Evolutionary conservation across 2,797 vertebrate genomes (phyloP).

Genomic region (Onychomys leucogaster): DNA sequence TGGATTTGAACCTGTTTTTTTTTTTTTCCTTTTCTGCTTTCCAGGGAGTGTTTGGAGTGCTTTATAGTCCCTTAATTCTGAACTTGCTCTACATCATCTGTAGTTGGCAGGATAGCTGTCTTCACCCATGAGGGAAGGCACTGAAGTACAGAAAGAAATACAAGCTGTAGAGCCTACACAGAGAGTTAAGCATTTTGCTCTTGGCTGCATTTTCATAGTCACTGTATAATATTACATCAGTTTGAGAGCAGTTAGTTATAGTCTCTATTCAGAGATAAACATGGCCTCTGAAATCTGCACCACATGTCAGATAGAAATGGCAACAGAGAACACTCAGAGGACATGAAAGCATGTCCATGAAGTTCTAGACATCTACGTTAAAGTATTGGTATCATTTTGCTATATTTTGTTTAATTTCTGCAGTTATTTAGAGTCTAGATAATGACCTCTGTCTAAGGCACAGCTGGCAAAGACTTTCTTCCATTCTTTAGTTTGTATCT

Average conservation of each 20-base stretch:
- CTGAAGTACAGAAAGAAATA: neutral
- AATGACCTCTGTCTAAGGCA: neutral
- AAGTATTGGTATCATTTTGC: neutral
- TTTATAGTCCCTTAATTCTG: neutral
- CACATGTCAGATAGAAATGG: neutral
- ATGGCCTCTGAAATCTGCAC: conserved; percentile 1
- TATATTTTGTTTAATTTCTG: neutral
- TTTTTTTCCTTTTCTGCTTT: neutral
- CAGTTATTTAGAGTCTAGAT: neutral
- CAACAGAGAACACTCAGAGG: neutral
- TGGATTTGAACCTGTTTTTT: neutral
- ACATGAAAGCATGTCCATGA: neutral
- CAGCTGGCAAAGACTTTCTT: neutral
- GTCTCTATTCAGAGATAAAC: neutral
- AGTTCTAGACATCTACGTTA: neutral
- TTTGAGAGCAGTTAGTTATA: neutral
- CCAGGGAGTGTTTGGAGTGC: neutral
- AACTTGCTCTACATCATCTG: neutral
- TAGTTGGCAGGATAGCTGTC: neutral
- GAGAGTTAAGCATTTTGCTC: neutral
- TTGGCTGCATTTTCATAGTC: neutral
- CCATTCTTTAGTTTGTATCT: neutral
- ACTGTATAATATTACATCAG: neutral
- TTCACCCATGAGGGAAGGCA: neutral
- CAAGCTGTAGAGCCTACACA: neutral